Conservation (phyloP, 1,140 invertebrate genomes). For the Aphaenogaster ashmeadi region DNA sequence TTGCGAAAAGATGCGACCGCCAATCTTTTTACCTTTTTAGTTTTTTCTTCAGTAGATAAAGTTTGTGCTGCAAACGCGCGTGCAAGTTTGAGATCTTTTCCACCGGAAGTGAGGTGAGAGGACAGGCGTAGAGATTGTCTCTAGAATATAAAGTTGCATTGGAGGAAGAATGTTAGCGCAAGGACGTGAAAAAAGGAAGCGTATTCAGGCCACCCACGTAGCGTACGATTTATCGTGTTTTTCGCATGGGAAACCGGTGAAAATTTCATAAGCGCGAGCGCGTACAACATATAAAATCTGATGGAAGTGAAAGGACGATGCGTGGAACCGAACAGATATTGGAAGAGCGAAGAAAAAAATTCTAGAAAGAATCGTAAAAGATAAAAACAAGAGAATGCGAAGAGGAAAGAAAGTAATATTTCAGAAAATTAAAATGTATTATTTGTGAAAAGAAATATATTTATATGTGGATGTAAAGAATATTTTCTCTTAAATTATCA, state of each 20-base stretch:
- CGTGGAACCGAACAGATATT: not conserved
- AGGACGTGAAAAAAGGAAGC: conserved; percentile 19
- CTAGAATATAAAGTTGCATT: conserved; percentile 28
- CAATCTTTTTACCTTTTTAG: not conserved
- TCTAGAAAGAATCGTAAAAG: not conserved
- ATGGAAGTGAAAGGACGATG: conserved; percentile 27
- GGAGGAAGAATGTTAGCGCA: not conserved
- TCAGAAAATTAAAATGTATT: not conserved
- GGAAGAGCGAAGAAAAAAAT: not conserved
- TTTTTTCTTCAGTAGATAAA: not conserved
- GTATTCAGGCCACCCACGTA: conserved; percentile 35
- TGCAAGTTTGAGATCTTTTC: conserved; percentile 25
- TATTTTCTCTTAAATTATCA: not conserved
- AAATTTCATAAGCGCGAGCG: conserved; percentile 43
- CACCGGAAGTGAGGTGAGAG: conserved; percentile 48
- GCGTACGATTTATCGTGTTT: conserved; percentile 27
- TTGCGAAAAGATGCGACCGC: not conserved
- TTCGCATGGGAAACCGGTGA: not conserved
- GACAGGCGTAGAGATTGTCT: conserved; percentile 11
- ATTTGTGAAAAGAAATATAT: not conserved
- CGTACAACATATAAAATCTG: conserved; percentile 1
- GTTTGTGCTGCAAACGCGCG: not conserved
- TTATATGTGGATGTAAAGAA: not conserved
- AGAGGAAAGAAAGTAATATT: not conserved
- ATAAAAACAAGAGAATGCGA: not conserved